A percentile compares a stretch with the other conserved stretches of the same genome.
Conservation (phyloP, 2,888 invertebrate species). For the Agapostemon virescens region DNA sequence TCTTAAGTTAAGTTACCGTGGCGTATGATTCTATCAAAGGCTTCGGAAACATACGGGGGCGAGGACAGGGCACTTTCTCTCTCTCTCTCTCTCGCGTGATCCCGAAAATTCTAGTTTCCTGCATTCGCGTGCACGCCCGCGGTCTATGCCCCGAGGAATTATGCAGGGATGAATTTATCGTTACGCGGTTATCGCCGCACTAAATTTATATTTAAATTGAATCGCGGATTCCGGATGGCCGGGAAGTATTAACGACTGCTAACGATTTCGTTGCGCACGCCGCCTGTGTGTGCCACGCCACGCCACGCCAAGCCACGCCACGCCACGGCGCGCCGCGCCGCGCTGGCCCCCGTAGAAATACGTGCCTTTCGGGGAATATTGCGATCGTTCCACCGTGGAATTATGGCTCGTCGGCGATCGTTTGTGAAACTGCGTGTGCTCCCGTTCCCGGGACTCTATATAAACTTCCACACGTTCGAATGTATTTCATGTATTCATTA, state of each 20-base stretch:
- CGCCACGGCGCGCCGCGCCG: background rate
- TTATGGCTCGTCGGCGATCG: conserved; percentile 24
- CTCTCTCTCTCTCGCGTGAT: conserved; percentile 22
- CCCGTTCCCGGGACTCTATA: background rate
- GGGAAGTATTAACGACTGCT: conserved; percentile 24
- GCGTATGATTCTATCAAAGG: conserved; percentile 48
- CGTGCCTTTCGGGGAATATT: conserved; percentile 23
- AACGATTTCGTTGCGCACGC: conserved; percentile 24
- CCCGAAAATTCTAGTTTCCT: conserved; percentile 35
- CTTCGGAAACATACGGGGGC: conserved; percentile 7
- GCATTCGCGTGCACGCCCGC: conserved; percentile 11
- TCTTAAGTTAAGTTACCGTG: conserved; percentile 53
- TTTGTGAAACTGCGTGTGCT: background rate
- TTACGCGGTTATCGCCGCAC: conserved; percentile 15
- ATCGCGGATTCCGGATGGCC: conserved; percentile 18
- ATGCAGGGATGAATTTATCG: conserved; percentile 27
- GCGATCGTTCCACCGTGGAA: conserved; percentile 8
- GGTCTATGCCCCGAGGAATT: conserved; percentile 7
- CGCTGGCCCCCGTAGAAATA: background rate
- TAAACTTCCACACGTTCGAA: conserved; percentile 6
- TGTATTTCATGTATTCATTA: conserved; percentile 1
- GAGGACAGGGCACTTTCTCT: conserved; percentile 11
- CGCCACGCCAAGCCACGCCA: too few species aligned
- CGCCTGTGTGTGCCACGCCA: background rate
- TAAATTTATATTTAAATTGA: conserved; percentile 25